These are phyloP conservation scores for Brachynemurus nebulosus DNA, from an alignment of 2,888 invertebrate species.

Conservation along the genomic window DNA sequence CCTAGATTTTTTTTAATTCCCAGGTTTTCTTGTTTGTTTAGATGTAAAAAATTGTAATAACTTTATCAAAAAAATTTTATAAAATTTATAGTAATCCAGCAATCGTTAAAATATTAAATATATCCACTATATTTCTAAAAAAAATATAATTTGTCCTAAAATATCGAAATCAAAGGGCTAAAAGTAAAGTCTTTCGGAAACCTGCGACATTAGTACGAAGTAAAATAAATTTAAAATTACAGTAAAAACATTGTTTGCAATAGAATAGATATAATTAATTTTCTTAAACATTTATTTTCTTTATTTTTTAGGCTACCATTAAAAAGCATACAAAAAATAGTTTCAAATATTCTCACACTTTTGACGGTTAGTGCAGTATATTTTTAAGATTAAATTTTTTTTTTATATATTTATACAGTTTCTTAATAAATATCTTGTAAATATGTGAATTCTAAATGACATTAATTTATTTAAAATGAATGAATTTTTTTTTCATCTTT, in stretches of 20 bases:
- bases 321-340: conserved; percentile 2
- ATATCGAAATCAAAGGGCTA: too few species aligned
- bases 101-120: neutral
- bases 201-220: neutral
- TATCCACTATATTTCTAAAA: neutral
- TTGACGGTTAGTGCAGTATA: too few species aligned
- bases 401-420: too few species aligned
- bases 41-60: too few species aligned
- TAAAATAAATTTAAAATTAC: neutral
- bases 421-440: too few species aligned
- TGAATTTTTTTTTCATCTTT: too few species aligned
- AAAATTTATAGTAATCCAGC: neutral
- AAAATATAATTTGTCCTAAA: neutral
- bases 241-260: neutral
- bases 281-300: neutral
- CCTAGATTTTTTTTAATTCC: too few species aligned
- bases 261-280: neutral
- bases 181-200: neutral
- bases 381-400: too few species aligned
- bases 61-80: neutral
- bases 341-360: conserved; percentile 1
- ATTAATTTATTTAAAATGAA: too few species aligned
- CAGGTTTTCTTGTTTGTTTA: too few species aligned
- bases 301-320: neutral
- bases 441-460: too few species aligned